Conservation (phyloP, 2,888 invertebrate genomes). For the Dermolepida albohirtum region DNA sequence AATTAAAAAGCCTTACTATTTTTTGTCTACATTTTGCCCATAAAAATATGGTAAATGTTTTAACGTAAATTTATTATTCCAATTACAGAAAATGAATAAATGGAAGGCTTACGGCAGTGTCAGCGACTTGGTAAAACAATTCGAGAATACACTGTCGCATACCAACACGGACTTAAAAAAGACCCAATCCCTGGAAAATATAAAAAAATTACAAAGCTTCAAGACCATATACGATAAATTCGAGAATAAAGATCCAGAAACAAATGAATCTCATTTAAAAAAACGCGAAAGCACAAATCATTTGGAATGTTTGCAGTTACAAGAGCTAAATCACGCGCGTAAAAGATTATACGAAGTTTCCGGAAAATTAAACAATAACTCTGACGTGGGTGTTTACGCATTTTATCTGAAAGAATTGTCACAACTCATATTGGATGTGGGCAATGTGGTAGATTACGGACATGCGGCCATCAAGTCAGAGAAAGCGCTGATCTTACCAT, state of each 20-base stretch:
- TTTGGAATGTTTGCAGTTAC: slow-evolving; percentile 37
- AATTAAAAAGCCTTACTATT: no score
- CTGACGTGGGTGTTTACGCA: slow-evolving; percentile 1
- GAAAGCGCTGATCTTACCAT: slow-evolving; percentile 30
- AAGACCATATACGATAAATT: slow-evolving; percentile 9
- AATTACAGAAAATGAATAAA: slow-evolving; percentile 15
- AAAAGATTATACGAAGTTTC: slow-evolving; percentile 19
- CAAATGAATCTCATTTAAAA: neutral
- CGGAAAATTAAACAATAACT: slow-evolving; percentile 7
- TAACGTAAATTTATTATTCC: neutral
- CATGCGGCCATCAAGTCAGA: slow-evolving; percentile 36
- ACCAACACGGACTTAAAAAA: neutral
- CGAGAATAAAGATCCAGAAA: neutral
- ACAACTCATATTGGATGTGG: slow-evolving; percentile 35
- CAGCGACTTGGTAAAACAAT: slow-evolving; percentile 18
- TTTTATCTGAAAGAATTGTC: slow-evolving; percentile 28
- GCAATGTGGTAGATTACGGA: slow-evolving; percentile 32
- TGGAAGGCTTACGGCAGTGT: slow-evolving; percentile 25
- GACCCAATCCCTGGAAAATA: slow-evolving; percentile 3
- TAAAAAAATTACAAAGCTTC: slow-evolving; percentile 8
- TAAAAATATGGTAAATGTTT: no score
- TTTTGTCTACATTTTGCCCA: no score
- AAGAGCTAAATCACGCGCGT: slow-evolving; percentile 33
- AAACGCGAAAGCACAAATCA: slow-evolving; percentile 20
- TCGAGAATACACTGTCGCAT: neutral